Evolutionary conservation across 2,797 vertebrate species (phyloP).

Genomic region (Rallus crepitans): DNA sequence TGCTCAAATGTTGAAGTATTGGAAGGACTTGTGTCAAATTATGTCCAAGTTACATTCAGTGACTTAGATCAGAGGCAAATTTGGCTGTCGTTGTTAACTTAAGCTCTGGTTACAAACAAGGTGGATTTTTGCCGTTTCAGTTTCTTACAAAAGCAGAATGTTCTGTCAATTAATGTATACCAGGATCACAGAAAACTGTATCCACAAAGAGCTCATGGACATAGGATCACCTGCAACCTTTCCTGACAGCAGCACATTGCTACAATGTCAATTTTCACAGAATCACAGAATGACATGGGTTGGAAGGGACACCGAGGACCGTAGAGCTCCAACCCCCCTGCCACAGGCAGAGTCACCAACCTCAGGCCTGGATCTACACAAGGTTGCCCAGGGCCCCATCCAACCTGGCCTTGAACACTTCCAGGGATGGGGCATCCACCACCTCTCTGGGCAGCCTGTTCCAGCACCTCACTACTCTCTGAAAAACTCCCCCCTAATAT

Average conservation of each 20-base stretch:
- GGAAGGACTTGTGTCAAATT: neutral
- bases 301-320: no score
- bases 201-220: neutral
- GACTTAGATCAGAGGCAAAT: neutral
- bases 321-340: no score
- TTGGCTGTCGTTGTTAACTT: neutral
- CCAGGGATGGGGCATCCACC: no score
- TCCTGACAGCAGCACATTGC: neutral
- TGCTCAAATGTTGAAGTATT: neutral
- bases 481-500: no score
- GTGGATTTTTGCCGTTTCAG: neutral
- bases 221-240: neutral
- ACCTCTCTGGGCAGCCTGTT: no score
- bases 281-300: no score
- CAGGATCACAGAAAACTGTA: neutral
- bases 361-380: no score
- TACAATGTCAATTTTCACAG: neutral
- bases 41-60: neutral
- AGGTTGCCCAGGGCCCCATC: no score
- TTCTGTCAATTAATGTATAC: neutral
- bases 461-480: no score
- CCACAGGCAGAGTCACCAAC: no score
- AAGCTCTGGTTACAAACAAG: neutral
- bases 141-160: neutral
- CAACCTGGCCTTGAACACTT: no score